A percentile compares a stretch with the other conserved stretches of the same genome.
Evolutionary conservation across 2,888 invertebrate species (phyloP).

Genomic region (Erebia palarica): DNA sequence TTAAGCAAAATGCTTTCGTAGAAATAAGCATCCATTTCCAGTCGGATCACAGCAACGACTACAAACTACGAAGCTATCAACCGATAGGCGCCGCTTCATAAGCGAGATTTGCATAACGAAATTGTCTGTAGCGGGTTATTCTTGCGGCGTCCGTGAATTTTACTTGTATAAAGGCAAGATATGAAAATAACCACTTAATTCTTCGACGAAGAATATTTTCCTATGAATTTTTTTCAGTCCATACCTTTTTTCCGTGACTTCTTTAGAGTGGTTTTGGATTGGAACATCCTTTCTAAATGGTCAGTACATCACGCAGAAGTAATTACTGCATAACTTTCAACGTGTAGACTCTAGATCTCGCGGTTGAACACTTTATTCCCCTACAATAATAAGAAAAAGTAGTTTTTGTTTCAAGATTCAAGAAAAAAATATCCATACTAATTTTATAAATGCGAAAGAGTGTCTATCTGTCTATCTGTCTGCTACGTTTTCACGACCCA

Average conservation of each 20-base stretch:
- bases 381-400: too few relatives aligned
- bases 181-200: conserved; percentile 11
- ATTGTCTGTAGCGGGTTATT: conserved; percentile 5
- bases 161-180: background rate
- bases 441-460: too few relatives aligned
- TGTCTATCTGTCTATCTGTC: too few relatives aligned
- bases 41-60: conserved; percentile 1
- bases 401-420: background rate
- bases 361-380: too few relatives aligned
- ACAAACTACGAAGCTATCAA: conserved; percentile 13
- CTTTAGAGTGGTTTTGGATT: background rate
- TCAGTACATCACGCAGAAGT: too few relatives aligned
- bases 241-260: background rate
- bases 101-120: conserved; percentile 13
- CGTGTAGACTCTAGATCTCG: too few relatives aligned
- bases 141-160: background rate
- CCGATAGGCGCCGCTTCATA: conserved; percentile 13
- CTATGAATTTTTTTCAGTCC: background rate
- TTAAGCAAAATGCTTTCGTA: too few relatives aligned
- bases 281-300: background rate
- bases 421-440: background rate
- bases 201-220: background rate
- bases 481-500: too few relatives aligned
- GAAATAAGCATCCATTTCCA: background rate
- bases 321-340: too few relatives aligned